These are phyloP conservation scores for Tryphoninae sp. DNA, from an alignment of 2,888 invertebrate species.

Conservation along the genomic window DNA sequence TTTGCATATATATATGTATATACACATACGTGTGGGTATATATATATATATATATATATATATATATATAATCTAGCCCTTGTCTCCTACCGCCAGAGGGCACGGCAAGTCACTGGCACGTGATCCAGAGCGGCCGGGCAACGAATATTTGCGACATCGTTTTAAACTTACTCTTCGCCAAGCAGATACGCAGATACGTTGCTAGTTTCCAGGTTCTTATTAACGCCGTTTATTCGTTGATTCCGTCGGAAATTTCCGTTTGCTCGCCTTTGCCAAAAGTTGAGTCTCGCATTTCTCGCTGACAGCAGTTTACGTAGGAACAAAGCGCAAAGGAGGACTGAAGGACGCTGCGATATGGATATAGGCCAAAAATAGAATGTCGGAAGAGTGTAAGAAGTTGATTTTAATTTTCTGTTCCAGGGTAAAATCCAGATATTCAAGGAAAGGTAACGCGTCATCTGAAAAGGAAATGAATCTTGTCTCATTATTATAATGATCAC, in stretches of 20 bases:
- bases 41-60: too few relatives aligned
- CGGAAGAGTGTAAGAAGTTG: neutral
- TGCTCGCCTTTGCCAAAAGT: slow-evolving; percentile 19
- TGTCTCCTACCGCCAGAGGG: slow-evolving; percentile 27
- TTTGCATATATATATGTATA: neutral
- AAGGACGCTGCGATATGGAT: neutral
- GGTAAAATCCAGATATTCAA: too few relatives aligned
- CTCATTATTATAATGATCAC: too few relatives aligned
- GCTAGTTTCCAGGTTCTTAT: slow-evolving; percentile 38
- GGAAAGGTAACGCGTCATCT: too few relatives aligned
- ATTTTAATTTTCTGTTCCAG: too few relatives aligned
- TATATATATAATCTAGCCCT: neutral
- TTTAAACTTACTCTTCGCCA: slow-evolving; percentile 49
- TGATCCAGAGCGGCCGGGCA: neutral
- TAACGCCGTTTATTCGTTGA: slow-evolving; percentile 47
- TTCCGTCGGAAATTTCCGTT: slow-evolving; percentile 29
- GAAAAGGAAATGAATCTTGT: too few relatives aligned
- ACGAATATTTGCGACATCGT: slow-evolving; percentile 58
- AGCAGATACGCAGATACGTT: slow-evolving; percentile 16
- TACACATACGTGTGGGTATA: neutral
- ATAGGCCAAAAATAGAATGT: slow-evolving; percentile 13
- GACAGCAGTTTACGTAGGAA: slow-evolving; percentile 1
- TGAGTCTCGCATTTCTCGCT: slow-evolving; percentile 23
- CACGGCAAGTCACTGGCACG: slow-evolving; percentile 5
- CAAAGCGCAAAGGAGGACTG: neutral